phyloP scores from a whole-genome alignment of 2,888 invertebrate genomes.

The Drosophila paucipuncta region DNA sequence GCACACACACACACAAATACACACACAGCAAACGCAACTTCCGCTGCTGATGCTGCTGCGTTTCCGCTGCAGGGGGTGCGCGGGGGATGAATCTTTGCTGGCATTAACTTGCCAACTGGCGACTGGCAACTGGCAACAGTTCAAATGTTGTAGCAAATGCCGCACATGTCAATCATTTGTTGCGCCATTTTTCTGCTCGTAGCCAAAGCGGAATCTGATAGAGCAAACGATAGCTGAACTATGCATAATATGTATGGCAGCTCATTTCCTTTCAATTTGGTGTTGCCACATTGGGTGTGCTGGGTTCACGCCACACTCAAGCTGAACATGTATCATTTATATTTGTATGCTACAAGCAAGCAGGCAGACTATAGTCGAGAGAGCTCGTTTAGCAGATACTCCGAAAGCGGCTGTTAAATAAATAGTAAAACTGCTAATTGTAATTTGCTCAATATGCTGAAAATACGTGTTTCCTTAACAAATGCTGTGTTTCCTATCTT shows the following conservation, averaged over 20 bases:
- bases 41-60: constrained; percentile 58
- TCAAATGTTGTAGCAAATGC: constrained; percentile 59
- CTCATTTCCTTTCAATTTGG: constrained; percentile 56
- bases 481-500: neutral
- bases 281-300: constrained; percentile 13
- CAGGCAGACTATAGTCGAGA: neutral
- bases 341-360: neutral
- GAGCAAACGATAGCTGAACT: constrained; percentile 21
- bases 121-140: constrained; percentile 50
- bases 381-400: neutral
- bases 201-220: constrained; percentile 46
- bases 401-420: neutral
- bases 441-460: neutral
- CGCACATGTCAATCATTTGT: constrained; percentile 83
- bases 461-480: neutral
- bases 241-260: constrained; percentile 73
- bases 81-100: constrained; percentile 25
- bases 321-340: neutral
- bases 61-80: constrained; percentile 58
- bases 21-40: constrained; percentile 56
- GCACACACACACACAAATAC: constrained; percentile 20
- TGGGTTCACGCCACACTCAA: constrained; percentile 25
- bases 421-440: neutral
- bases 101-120: constrained; percentile 55
- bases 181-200: constrained; percentile 70